Conservation (phyloP, 2,888 invertebrate genomes). For the Perizoma affinitatum region DNA sequence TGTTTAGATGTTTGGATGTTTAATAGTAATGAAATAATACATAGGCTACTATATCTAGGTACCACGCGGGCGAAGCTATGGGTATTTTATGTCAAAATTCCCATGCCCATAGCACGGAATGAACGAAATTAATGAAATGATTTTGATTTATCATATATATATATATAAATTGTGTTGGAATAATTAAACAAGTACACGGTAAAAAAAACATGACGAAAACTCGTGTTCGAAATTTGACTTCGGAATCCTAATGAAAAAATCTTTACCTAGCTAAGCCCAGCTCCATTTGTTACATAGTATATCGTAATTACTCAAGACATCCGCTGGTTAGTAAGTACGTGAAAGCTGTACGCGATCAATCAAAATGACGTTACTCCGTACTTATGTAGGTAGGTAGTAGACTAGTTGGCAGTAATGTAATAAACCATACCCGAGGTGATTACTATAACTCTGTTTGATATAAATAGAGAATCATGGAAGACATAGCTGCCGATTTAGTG, state of each 20-base stretch:
- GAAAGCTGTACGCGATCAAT: conserved; percentile 26
- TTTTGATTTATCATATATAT: no score
- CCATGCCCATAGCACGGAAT: no score
- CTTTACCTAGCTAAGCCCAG: conserved; percentile 2
- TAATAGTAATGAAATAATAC: no score
- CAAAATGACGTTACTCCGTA: conserved; percentile 29
- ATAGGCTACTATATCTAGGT: no score
- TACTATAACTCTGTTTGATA: conserved; percentile 60
- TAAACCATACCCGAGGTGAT: conserved; percentile 52
- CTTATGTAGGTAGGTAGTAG: conserved; percentile 16
- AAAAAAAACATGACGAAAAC: neutral
- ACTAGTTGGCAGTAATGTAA: conserved; percentile 33
- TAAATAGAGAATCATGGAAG: conserved; percentile 56
- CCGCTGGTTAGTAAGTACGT: conserved; percentile 4
- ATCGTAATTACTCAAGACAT: conserved; percentile 18
- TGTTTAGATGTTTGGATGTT: no score
- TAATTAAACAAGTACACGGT: no score
- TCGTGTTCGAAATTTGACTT: neutral
- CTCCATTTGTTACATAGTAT: conserved; percentile 17
- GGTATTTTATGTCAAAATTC: no score
- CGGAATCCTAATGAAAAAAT: neutral
- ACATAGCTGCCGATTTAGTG: conserved; percentile 56
- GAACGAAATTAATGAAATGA: no score
- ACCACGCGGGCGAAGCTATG: no score
- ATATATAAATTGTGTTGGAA: no score